These are phyloP conservation scores for Brachionus rotundiformis DNA, from an alignment of 1,140 invertebrate species.

Conservation along the genomic window DNA sequence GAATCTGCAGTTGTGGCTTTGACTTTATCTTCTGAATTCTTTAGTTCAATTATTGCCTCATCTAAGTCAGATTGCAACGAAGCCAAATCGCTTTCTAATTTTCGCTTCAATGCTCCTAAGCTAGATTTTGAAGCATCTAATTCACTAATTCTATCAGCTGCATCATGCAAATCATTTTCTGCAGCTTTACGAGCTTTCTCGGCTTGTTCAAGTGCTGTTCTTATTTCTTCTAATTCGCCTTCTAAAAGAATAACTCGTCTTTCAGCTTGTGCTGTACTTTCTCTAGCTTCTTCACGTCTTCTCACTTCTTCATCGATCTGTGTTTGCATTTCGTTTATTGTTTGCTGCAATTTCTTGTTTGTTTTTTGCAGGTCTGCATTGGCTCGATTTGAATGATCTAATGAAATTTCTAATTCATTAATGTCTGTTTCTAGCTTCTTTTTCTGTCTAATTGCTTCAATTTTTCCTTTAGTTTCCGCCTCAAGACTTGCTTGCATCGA, in stretches of 20 bases:
- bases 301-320: constrained; percentile 95
- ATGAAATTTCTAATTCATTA: constrained; percentile 96
- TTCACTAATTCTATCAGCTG: constrained; percentile 94
- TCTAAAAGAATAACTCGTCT: constrained; percentile 89
- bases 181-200: constrained; percentile 93
- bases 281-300: constrained; percentile 90
- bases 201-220: constrained; percentile 85
- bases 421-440: constrained; percentile 99
- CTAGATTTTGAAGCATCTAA: constrained; percentile 86
- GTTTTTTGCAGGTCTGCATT: constrained; percentile 98
- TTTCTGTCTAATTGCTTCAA: constrained; percentile 92
- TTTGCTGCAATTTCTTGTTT: constrained; percentile 94
- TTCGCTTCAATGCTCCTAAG: constrained; percentile 90
- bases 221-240: constrained; percentile 92
- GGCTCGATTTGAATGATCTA: constrained; percentile 75
- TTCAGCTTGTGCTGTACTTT: constrained; percentile 92
- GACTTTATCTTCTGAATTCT: constrained; percentile 92
- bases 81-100: constrained; percentile 93
- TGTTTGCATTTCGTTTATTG: constrained; percentile 68
- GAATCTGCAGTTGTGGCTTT: constrained; percentile 87
- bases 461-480: constrained; percentile 97
- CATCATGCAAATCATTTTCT: constrained; percentile 91
- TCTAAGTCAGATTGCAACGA: constrained; percentile 77
- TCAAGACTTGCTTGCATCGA: constrained; percentile 98
- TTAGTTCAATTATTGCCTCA: constrained; percentile 70